Conservation (phyloP, 2,888 invertebrate genomes). For the Zhuqinia jingwanae region DNA sequence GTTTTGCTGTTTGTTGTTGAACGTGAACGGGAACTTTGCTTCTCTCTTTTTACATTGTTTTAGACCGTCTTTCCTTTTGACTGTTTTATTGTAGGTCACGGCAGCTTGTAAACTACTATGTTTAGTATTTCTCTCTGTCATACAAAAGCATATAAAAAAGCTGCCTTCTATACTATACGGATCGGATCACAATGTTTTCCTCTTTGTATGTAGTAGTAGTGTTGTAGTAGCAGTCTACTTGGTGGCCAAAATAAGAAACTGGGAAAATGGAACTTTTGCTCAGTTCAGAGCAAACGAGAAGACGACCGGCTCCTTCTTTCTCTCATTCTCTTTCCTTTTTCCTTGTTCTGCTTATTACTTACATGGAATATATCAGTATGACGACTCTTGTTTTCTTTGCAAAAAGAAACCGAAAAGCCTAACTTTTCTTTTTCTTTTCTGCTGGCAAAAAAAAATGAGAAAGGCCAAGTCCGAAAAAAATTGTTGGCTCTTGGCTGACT, state of each 20-base stretch:
- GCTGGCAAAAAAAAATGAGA: slow-evolving; percentile 19
- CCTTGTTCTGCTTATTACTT: slow-evolving; percentile 12
- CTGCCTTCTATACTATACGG: too few species aligned
- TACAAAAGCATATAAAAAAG: too few species aligned
- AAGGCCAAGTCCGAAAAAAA: slow-evolving; percentile 12
- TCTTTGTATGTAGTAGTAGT: not conserved
- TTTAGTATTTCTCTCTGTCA: not conserved
- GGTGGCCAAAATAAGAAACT: not conserved
- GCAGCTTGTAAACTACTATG: not conserved
- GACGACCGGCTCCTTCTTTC: not conserved
- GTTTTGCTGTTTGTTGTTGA: not conserved
- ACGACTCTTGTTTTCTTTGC: not conserved
- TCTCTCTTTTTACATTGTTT: slow-evolving; percentile 1
- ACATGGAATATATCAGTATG: not conserved
- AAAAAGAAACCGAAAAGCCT: slow-evolving; percentile 12
- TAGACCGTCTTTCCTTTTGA: not conserved
- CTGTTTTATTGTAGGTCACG: not conserved
- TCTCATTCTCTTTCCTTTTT: not conserved
- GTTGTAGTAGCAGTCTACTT: not conserved
- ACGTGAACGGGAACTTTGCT: slow-evolving; percentile 17
- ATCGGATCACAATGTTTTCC: not conserved
- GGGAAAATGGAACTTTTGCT: slow-evolving; percentile 15
- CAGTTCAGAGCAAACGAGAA: too few species aligned
- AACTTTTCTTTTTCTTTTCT: slow-evolving; percentile 1
- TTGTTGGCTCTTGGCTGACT: not conserved